Evolutionary conservation across 2,888 invertebrate species (phyloP), one percentile per base, ranked within the genome.

Genomic region (Cepaea hortensis): DNA sequence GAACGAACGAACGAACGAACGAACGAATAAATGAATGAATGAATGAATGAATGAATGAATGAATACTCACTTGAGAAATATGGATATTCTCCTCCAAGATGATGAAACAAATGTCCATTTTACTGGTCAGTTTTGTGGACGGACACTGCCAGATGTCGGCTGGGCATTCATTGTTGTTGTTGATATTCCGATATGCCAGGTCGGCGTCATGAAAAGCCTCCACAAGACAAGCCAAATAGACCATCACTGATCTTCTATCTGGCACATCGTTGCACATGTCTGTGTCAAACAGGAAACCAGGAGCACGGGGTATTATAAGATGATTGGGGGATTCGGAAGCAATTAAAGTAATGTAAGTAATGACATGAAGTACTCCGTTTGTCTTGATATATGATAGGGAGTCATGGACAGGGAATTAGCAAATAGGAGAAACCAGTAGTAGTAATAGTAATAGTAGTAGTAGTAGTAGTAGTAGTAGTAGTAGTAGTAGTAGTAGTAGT

Each of bases 141-240:
- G 84, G 62, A 50, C 73, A 81, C 20, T 76, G 81, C n/a, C 76
- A 82, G 3, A 23, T 70, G 50, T 55, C 73, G 0, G 84, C 35
- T 35, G 35, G 35, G 35, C 35, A 35, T 35, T 35, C 35, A 4
- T 76, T 35, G 48, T 76, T 81, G 50, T 72, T 79, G 83, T 76
- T 81, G 15, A 50, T 70, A 70, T 48, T 62, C 68, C 9, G 35
- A 55, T 82, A 79, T 46, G 86, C 84, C 68, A 91, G 90, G 83
- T 90, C 89, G 11, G 90, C 88, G 87, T 93, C 92, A 50, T 92
- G 92, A 73, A 97, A 95, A 23, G 96, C 96, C 96, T 98, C 97
- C 95, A 98, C 98, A 93, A 98, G 96, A 94, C 98, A 98, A 97
- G 98, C 98, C 89, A 98, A 96, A 95, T 98, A 98, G 97, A 97